Evolutionary conservation across 2,888 invertebrate species (phyloP).

Genomic region (Aspidiotus destructor): DNA sequence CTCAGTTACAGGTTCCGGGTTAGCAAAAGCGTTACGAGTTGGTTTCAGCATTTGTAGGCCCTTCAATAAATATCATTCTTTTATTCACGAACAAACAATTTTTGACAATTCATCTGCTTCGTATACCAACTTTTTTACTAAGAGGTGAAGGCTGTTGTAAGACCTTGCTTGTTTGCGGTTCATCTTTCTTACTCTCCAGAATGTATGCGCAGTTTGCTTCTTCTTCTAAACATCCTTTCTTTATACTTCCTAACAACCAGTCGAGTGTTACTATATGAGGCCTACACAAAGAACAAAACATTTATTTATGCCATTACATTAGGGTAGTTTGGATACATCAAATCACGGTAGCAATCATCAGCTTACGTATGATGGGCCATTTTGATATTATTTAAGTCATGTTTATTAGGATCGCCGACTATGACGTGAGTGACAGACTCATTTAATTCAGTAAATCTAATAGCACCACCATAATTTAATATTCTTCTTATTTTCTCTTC

Average conservation of each 20-base stretch:
- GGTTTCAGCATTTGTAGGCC: constrained; percentile 29
- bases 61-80: constrained; percentile 6
- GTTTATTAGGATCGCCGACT: constrained; percentile 48
- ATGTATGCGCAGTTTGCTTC: constrained; percentile 45
- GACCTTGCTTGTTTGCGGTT: constrained; percentile 12
- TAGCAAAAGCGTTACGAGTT: background rate
- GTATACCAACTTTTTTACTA: constrained; percentile 34
- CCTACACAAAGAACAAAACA: constrained; percentile 40
- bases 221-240: constrained; percentile 49
- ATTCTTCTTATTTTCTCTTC: constrained; percentile 59
- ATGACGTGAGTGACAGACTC: constrained; percentile 73
- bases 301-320: too few relatives aligned
- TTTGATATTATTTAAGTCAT: constrained; percentile 4
- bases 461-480: constrained; percentile 71
- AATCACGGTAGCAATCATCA: constrained; percentile 33
- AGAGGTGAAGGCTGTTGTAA: constrained; percentile 34
- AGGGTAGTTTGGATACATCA: constrained; percentile 18
- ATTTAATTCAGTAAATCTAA: constrained; percentile 63
- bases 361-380: background rate
- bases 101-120: background rate
- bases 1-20: background rate
- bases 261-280: constrained; percentile 56
- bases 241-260: constrained; percentile 69
- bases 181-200: constrained; percentile 9
- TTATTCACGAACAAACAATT: background rate